These are phyloP conservation scores for Aurelia aurita DNA, from an alignment of 30 jellyfish, hydroid and myxozoan genomes.

Conservation along the genomic window DNA sequence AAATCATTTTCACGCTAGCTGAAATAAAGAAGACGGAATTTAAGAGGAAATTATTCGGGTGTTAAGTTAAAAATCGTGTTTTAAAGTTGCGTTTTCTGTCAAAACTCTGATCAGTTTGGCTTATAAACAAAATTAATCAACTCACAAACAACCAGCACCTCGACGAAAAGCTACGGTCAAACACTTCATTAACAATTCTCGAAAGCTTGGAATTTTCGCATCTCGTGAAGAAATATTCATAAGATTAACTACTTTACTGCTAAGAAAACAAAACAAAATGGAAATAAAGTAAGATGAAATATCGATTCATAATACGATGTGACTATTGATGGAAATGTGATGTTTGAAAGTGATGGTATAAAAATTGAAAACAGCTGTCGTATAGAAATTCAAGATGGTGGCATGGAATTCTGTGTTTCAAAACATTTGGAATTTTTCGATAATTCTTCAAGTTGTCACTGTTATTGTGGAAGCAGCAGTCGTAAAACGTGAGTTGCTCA, in stretches of 20 bases:
- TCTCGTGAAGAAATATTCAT: background rate
- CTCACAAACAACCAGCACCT: constrained; percentile 69
- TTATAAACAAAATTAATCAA: constrained; percentile 53
- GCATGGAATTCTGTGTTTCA: background rate
- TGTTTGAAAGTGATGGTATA: background rate
- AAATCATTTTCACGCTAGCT: no score
- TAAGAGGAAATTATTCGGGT: no score
- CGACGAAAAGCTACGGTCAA: background rate
- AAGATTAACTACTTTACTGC: background rate
- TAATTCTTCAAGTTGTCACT: no score
- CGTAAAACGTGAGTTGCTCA: no score
- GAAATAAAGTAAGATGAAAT: background rate
- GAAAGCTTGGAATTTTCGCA: background rate
- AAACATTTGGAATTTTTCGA: no score
- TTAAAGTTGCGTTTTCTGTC: no score
- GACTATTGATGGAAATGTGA: no score
- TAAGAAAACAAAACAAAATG: background rate
- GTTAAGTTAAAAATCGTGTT: no score
- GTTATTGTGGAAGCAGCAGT: no score
- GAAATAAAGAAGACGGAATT: no score
- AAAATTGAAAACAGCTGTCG: constrained; percentile 2
- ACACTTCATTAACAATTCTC: constrained; percentile 18
- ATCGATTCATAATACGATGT: background rate
- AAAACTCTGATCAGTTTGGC: background rate
- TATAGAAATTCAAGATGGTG: background rate